Base-by-base conservation (phyloP, 1,140 invertebrate species). In the Drosophila setifemur region DNA sequence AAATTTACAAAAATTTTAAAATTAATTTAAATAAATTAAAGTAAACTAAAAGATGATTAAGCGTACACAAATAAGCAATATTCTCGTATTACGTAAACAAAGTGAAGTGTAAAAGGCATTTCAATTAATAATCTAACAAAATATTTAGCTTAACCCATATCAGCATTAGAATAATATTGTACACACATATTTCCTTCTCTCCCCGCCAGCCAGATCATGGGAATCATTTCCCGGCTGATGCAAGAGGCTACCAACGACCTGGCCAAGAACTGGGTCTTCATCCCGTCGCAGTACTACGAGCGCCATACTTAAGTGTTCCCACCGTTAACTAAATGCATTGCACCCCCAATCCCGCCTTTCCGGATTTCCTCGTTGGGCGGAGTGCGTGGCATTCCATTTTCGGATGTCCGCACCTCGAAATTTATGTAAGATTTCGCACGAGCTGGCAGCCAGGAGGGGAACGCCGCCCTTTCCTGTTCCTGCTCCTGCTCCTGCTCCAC, bases 221-320 rank as follows among this genome's bases (percentile, higher is more conserved):
- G 52, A 0, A 75, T 88, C 11, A 19, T 89, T 3, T 79, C 69
- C 8, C 67, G 71, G 0, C 42, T 89, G 1, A 71, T 85, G 60
- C 70, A 83, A 25, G 88, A 89, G 49, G 67, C 72, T 9, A 64
- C 81, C 0, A 71, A 49, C 18, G 88, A 89, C 39, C 43, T 89
- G 48, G 63, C 87, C 33, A 89, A 87, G 37, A 89, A 89, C 54
- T 88, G 88, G 85, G 21, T 68, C 43, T 89, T 89, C 29, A 78
- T 89, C 31, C 88, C 88, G 1, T 26, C 81, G 2, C 75, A 85
- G 21, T 81, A 76, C 28, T 86, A 73, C 31, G 79, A 85, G 9
- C 71, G 61, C n/a, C 21, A 23, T 18, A 3, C n/a, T 64, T 53
- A 76, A 45, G 4, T 54, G 43, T 53, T 55, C 8, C 12, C 28